Evolutionary conservation across 1,140 invertebrate genomes (phyloP).

Genomic region (Thrips palmi): DNA sequence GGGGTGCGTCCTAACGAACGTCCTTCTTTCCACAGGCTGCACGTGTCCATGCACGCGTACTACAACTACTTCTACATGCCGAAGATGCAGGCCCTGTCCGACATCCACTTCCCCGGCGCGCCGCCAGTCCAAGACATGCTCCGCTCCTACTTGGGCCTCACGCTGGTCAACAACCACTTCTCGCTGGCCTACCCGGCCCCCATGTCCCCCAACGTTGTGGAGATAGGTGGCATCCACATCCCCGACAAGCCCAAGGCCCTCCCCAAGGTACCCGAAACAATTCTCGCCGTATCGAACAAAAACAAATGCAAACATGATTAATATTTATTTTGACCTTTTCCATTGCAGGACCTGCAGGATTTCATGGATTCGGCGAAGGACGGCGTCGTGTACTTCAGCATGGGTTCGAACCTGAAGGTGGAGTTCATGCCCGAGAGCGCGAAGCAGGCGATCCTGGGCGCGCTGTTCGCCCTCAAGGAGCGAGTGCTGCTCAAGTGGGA

Average conservation of each 20-base stretch:
- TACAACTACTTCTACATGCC: too few species aligned
- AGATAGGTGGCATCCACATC: constrained; percentile 40
- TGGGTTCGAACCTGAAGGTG: constrained; percentile 27
- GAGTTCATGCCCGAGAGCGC: constrained; percentile 16
- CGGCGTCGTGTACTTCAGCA: constrained; percentile 37
- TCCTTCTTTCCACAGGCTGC: too few species aligned
- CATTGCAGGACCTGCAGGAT: constrained; percentile 13
- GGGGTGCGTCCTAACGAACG: too few species aligned
- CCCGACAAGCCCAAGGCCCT: constrained; percentile 22
- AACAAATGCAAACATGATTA: too few species aligned
- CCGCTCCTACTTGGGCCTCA: too few species aligned
- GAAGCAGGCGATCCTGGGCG: constrained; percentile 22
- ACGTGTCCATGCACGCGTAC: too few species aligned
- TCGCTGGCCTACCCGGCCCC: constrained; percentile 27
- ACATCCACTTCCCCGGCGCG: too few species aligned
- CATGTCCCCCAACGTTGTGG: constrained; percentile 27
- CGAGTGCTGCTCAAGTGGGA: constrained; percentile 38
- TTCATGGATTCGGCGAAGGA: too few species aligned
- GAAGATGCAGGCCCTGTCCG: too few species aligned
- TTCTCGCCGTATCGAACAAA: too few species aligned
- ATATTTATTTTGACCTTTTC: too few species aligned
- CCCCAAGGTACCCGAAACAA: constrained; percentile 27
- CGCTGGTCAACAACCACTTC: constrained; percentile 37
- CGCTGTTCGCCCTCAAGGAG: constrained; percentile 28
- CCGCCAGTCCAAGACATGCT: too few species aligned